phyloP scores from a whole-genome alignment of 2,113 vertebrate species.

The Cariama cristata region DNA sequence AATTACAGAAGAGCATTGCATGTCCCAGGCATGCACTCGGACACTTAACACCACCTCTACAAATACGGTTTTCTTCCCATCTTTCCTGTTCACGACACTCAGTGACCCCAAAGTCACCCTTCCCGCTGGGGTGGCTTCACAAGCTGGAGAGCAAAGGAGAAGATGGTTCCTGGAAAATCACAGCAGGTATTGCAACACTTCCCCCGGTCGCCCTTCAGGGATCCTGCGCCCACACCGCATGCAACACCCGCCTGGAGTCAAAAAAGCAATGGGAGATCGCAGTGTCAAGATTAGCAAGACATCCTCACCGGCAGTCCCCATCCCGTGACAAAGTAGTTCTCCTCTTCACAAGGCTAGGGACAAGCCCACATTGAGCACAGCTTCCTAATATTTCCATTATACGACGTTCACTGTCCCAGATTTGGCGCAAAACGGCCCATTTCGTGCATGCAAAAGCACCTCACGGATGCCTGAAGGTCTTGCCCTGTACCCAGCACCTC shows the following conservation, averaged over 20 bases:
- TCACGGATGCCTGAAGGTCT: neutral
- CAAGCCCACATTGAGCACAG: neutral
- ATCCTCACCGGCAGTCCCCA: accelerated
- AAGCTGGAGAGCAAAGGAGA: neutral
- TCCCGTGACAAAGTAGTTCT: neutral
- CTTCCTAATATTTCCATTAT: neutral
- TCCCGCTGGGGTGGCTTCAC: neutral
- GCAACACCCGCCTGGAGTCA: accelerated
- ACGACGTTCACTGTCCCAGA: neutral
- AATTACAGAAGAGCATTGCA: neutral
- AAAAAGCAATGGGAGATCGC: neutral
- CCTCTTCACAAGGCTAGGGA: neutral
- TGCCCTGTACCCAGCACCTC: neutral
- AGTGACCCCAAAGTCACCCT: neutral
- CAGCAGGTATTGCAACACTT: neutral
- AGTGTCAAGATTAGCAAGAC: neutral
- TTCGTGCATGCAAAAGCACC: accelerated
- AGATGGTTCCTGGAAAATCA: neutral
- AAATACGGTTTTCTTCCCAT: neutral
- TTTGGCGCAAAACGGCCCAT: neutral
- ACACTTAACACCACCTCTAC: neutral
- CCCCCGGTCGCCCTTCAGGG: neutral
- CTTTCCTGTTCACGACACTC: neutral
- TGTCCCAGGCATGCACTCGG: accelerated
- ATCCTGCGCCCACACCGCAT: neutral